Conservation (phyloP, 2,888 invertebrate genomes). For the Tipula unca region DNA sequence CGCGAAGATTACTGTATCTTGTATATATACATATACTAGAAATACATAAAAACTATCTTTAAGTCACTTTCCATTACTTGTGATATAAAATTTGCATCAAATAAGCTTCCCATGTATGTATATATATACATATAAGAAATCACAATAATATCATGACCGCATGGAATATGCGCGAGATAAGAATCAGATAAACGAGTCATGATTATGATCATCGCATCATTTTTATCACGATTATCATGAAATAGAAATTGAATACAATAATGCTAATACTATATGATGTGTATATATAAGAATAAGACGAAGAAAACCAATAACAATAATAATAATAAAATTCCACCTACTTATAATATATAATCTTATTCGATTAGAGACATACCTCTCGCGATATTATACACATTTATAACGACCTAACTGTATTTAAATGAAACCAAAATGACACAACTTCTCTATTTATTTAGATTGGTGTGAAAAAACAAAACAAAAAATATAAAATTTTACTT, state of each 20-base stretch:
- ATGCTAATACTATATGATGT: background rate
- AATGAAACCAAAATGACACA: background rate
- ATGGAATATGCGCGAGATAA: background rate
- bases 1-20: background rate
- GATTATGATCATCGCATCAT: background rate
- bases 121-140: too few species aligned
- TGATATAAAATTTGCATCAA: background rate
- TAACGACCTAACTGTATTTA: background rate
- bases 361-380: background rate
- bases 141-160: background rate
- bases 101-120: background rate
- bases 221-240: conserved; percentile 4
- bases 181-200: background rate
- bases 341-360: background rate
- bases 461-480: background rate
- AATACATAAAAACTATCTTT: background rate
- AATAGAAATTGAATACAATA: background rate
- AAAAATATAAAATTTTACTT: background rate
- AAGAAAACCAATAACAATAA: background rate
- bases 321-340: background rate
- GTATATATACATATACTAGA: background rate
- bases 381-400: background rate
- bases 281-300: background rate
- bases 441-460: background rate
- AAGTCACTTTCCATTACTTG: conserved; percentile 2